A percentile compares a stretch with the other conserved stretches of the same genome.
These are phyloP conservation scores for Anthophora plumipes DNA, from an alignment of 2,888 invertebrate genomes.

Conservation along the genomic window DNA sequence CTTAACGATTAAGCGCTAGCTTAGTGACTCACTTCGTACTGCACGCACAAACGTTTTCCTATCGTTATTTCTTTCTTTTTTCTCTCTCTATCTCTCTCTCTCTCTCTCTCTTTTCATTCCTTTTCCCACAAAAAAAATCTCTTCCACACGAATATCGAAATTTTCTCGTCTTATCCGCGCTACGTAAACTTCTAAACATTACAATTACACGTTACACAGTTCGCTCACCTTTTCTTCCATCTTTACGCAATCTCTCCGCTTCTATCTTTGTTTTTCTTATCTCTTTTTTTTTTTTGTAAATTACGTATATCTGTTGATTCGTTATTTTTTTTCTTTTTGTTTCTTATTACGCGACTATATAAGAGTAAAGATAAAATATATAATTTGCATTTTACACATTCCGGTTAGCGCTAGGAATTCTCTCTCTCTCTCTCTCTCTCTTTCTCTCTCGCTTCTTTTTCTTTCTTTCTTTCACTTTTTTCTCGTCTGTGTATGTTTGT, in stretches of 20 bases:
- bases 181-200: too few species aligned
- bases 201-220: slow-evolving; percentile 71
- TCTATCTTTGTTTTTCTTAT: neutral
- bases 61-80: slow-evolving; percentile 32
- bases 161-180: too few species aligned
- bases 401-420: slow-evolving; percentile 63
- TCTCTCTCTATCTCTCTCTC: slow-evolving; percentile 24
- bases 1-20: slow-evolving; percentile 74
- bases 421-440: slow-evolving; percentile 25
- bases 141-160: too few species aligned
- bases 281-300: slow-evolving; percentile 55
- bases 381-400: slow-evolving; percentile 73
- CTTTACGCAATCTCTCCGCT: neutral
- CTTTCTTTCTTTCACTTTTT: slow-evolving; percentile 26
- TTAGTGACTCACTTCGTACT: slow-evolving; percentile 77
- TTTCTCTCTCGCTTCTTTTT: slow-evolving; percentile 53
- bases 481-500: too few species aligned
- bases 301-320: slow-evolving; percentile 72
- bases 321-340: slow-evolving; percentile 1
- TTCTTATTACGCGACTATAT: slow-evolving; percentile 74
- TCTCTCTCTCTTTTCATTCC: slow-evolving; percentile 16
- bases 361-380: slow-evolving; percentile 83
- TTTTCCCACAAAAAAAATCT: too few species aligned
- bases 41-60: slow-evolving; percentile 57
- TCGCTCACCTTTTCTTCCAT: slow-evolving; percentile 45